Evolutionary conservation across 92 coral and sea anemone genomes (phyloP).

Genomic region (Scolanthus callimorphus): DNA sequence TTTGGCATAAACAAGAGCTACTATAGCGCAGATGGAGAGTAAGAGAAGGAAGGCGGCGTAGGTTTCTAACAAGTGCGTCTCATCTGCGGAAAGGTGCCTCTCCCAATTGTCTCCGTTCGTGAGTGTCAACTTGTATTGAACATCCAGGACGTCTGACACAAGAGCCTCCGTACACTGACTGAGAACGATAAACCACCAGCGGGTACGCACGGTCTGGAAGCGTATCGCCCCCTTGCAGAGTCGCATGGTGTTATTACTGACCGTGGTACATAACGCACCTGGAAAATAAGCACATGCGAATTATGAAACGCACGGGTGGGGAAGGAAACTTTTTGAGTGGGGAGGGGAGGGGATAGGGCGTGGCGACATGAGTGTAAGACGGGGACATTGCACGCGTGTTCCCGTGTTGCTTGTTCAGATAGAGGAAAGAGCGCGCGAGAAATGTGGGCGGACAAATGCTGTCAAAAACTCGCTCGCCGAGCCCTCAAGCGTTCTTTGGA

Average conservation of each 20-base stretch:
- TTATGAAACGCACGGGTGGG: too few relatives aligned
- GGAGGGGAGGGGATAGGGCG: too few relatives aligned
- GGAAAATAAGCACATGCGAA: too few relatives aligned
- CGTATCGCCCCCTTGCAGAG: constrained; percentile 59
- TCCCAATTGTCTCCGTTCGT: constrained; percentile 72
- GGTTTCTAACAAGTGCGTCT: constrained; percentile 26
- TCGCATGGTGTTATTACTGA: constrained; percentile 5
- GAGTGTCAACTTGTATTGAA: constrained; percentile 41
- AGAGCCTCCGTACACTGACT: constrained; percentile 64
- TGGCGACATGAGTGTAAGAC: too few relatives aligned
- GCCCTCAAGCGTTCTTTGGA: too few relatives aligned
- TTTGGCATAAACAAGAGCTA: constrained; percentile 16
- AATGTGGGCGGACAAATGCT: too few relatives aligned
- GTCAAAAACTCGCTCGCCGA: too few relatives aligned
- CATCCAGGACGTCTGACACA: constrained; percentile 38
- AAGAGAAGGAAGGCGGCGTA: constrained; percentile 15
- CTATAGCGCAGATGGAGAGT: constrained; percentile 11
- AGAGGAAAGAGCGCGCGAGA: too few relatives aligned
- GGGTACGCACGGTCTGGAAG: constrained; percentile 20
- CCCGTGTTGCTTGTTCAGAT: too few relatives aligned
- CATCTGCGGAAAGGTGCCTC: constrained; percentile 48
- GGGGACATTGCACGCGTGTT: too few relatives aligned
- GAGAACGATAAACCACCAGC: constrained; percentile 67
- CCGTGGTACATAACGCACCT: too few relatives aligned
- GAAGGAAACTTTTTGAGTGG: too few relatives aligned